Evolutionary conservation across 2,797 vertebrate genomes (phyloP).

Genomic region (Gobionotothen gibberifrons): DNA sequence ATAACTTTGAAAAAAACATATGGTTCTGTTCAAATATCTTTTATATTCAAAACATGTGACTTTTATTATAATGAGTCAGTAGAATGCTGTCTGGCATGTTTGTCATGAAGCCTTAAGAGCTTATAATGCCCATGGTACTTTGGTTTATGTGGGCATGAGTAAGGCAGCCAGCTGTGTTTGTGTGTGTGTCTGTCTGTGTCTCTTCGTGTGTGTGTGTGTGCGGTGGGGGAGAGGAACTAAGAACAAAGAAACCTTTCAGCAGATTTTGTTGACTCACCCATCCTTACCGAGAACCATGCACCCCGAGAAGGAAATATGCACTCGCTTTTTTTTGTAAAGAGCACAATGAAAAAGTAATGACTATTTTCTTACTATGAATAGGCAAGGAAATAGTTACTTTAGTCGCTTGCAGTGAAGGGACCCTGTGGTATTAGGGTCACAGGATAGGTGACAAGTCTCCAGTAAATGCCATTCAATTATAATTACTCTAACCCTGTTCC

Average conservation of each 20-base stretch:
- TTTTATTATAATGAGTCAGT: constrained; percentile 15
- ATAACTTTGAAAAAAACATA: constrained; percentile 6
- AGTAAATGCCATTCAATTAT: constrained; percentile 41
- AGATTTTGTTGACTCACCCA: constrained; percentile 63
- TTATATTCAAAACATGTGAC: constrained; percentile 20
- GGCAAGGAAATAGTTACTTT: constrained; percentile 14
- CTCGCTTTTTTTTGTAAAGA: constrained; percentile 59
- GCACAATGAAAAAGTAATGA: constrained; percentile 67
- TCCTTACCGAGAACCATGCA: constrained; percentile 48
- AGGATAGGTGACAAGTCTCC: constrained; percentile 30
- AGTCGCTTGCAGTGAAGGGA: constrained; percentile 24
- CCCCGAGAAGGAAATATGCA: constrained; percentile 51
- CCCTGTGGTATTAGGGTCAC: constrained; percentile 25
- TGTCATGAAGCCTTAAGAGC: constrained; percentile 28
- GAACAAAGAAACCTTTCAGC: constrained; percentile 65
- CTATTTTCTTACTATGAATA: constrained; percentile 45
- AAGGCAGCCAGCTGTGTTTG: constrained; percentile 24
- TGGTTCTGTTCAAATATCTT: constrained; percentile 8
- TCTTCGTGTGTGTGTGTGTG: constrained; percentile 9
- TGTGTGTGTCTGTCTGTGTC: constrained; percentile 9
- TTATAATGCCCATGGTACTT: constrained; percentile 30
- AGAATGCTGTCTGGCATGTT: constrained; percentile 23
- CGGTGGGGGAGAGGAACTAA: constrained; percentile 15
- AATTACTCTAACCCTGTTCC: constrained; percentile 22
- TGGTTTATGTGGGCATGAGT: constrained; percentile 36